Evolutionary conservation across 1,140 invertebrate genomes (phyloP).

Genomic region (Ips nitidus): DNA sequence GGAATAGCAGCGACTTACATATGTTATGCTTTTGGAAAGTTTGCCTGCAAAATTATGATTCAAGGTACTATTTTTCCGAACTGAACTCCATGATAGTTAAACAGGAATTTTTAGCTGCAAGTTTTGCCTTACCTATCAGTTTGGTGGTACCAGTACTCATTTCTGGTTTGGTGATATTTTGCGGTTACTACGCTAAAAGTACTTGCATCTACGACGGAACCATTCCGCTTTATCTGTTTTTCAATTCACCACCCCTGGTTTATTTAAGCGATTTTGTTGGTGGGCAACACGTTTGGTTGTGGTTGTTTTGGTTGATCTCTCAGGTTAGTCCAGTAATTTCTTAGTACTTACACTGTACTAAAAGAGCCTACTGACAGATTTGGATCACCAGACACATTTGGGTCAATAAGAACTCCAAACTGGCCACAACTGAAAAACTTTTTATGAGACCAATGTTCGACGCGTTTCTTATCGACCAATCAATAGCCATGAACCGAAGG

Average conservation of each 20-base stretch:
- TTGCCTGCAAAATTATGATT: slow-evolving; percentile 81
- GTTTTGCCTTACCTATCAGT: slow-evolving; percentile 76
- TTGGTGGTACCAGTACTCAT: slow-evolving; percentile 70
- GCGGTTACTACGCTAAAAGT: slow-evolving; percentile 61
- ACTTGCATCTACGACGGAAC: slow-evolving; percentile 62
- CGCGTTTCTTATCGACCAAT: slow-evolving; percentile 81
- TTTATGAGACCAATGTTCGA: slow-evolving; percentile 84
- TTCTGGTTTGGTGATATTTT: slow-evolving; percentile 62
- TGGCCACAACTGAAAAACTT: slow-evolving; percentile 77
- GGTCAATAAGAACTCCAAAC: slow-evolving; percentile 73
- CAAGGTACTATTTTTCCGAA: slow-evolving; percentile 55
- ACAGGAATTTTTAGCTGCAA: slow-evolving; percentile 54
- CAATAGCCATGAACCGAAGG: slow-evolving; percentile 78
- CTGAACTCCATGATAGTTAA: neutral
- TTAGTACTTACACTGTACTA: neutral
- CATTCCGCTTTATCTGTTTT: slow-evolving; percentile 70
- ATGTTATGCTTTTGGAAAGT: slow-evolving; percentile 75
- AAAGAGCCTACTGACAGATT: slow-evolving; percentile 56
- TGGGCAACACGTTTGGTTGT: slow-evolving; percentile 68
- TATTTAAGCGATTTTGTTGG: slow-evolving; percentile 59
- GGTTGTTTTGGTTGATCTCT: slow-evolving; percentile 70
- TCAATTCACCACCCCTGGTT: slow-evolving; percentile 61
- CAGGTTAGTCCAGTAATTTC: slow-evolving; percentile 55
- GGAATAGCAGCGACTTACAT: slow-evolving; percentile 67
- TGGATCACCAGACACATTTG: slow-evolving; percentile 85